phyloP scores from a whole-genome alignment of 2,113 vertebrate species.

The Microtus oregoni region DNA sequence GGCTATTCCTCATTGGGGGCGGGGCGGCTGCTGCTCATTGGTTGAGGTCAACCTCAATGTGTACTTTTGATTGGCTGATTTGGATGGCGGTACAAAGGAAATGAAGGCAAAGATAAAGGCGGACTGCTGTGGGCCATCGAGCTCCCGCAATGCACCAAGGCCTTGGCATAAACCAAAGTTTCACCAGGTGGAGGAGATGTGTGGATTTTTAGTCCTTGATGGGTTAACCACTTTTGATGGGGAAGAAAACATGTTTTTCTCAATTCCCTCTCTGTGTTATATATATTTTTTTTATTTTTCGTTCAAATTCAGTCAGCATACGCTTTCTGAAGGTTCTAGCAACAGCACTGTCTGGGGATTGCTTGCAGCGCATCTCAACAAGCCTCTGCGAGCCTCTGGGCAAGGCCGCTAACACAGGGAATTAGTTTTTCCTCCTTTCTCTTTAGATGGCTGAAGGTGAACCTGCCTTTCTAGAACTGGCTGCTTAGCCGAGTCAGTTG shows the following conservation, averaged over 20 bases:
- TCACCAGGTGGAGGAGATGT: not conserved
- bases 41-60: not conserved
- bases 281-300: too few relatives aligned
- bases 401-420: not conserved
- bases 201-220: not conserved
- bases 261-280: not conserved
- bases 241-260: not conserved
- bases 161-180: not conserved
- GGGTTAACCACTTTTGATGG: not conserved
- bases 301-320: not conserved
- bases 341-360: not conserved
- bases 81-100: not conserved
- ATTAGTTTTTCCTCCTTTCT: not conserved
- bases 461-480: not conserved
- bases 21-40: not conserved
- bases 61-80: not conserved
- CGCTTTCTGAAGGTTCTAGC: not conserved
- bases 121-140: not conserved
- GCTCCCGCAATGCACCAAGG: not conserved
- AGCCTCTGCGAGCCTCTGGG: not conserved
- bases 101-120: not conserved
- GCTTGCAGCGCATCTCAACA: not conserved
- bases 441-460: not conserved
- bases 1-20: not conserved
- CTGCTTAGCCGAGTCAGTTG: not conserved